These are phyloP conservation scores for Sandelia bainsii DNA, from an alignment of 2,797 vertebrate species.

Conservation along the genomic window DNA sequence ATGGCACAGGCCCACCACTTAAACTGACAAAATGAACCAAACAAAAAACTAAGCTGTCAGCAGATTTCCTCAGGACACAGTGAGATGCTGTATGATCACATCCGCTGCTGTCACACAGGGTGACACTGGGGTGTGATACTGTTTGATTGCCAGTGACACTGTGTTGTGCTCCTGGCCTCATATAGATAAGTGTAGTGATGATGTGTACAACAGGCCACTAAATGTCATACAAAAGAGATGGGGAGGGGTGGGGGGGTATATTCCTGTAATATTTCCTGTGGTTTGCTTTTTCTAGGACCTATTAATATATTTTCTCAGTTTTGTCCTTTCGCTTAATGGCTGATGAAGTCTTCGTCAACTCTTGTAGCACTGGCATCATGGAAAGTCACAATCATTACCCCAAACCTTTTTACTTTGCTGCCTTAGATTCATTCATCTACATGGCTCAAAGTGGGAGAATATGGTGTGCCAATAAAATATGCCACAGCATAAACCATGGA, in stretches of 20 bases:
- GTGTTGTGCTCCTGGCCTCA: constrained; percentile 50
- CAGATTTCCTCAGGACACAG: constrained; percentile 69
- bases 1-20: constrained; percentile 13
- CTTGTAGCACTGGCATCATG: too few species aligned
- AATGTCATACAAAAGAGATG: constrained; percentile 11
- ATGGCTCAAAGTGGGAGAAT: background rate
- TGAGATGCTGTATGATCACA: constrained; percentile 60
- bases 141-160: constrained; percentile 69
- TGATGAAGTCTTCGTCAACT: background rate
- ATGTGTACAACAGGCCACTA: constrained; percentile 18
- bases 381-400: too few species aligned
- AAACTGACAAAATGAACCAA: constrained; percentile 11
- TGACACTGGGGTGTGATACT: constrained; percentile 52
- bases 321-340: background rate
- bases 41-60: constrained; percentile 47
- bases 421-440: background rate
- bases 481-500: background rate
- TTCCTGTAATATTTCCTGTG: constrained; percentile 13
- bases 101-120: constrained; percentile 53
- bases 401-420: background rate
- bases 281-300: constrained; percentile 17
- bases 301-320: background rate
- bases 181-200: constrained; percentile 59
- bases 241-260: background rate
- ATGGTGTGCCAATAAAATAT: background rate